Evolutionary conservation across 2,113 vertebrate genomes (phyloP).

Genomic region (Aptenodytes patagonicus): DNA sequence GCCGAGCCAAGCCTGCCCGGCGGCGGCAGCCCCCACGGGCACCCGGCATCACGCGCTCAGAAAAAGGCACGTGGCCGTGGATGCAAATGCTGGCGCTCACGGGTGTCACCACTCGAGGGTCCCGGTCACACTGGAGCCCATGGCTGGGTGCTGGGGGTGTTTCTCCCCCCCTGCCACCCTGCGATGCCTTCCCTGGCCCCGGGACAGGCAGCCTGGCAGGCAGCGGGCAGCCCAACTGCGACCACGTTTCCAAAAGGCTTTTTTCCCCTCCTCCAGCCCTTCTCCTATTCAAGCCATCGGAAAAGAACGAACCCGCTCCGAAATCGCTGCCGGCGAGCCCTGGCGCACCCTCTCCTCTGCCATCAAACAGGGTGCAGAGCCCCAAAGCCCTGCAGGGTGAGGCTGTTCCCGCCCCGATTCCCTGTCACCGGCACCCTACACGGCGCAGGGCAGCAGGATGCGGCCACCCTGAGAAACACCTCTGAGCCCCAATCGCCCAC

Average conservation of each 20-base stretch:
- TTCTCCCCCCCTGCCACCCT: not conserved
- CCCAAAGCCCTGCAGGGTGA: not conserved
- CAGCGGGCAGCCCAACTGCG: not conserved
- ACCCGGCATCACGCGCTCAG: not conserved
- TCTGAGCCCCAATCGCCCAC: not conserved
- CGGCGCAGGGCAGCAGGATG: not conserved
- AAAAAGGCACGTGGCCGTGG: not conserved
- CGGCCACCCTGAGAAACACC: not conserved
- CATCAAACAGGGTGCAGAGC: not conserved
- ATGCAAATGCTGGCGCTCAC: rapidly evolving
- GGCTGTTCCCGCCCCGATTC: rapidly evolving
- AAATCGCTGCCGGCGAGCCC: not conserved
- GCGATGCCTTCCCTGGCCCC: not conserved
- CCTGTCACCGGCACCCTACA: not conserved
- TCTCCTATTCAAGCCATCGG: not conserved
- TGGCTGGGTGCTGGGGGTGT: not conserved
- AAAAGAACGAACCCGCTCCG: slow-evolving; percentile 24
- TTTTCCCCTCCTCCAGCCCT: not conserved
- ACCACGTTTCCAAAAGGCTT: not conserved
- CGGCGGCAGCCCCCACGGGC: rapidly evolving
- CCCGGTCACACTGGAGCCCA: rapidly evolving
- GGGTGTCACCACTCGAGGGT: not conserved
- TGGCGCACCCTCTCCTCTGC: not conserved
- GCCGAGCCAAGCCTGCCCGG: not conserved
- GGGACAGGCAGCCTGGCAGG: not conserved